Conservation (phyloP, 2,113 vertebrate species). For the Microcebus lehilahytsara region DNA sequence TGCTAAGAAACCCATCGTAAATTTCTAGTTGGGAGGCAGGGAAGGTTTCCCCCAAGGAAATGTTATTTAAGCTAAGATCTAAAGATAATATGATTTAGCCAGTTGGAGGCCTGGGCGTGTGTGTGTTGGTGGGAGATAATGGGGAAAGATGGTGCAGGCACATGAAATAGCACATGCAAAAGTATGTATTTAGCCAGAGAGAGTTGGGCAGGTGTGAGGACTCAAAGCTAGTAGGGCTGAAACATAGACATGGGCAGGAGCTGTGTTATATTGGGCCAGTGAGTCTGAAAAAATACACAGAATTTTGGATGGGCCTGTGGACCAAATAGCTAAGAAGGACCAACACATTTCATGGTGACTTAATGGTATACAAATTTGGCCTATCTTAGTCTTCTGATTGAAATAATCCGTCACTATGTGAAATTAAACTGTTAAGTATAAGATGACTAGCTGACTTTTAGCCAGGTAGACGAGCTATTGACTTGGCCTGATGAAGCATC, state of each 20-base stretch:
- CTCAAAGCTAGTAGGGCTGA: background rate
- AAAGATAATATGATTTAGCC: background rate
- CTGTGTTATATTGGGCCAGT: background rate
- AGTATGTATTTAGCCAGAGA: background rate
- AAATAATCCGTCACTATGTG: background rate
- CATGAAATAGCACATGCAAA: background rate
- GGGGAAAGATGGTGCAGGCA: background rate
- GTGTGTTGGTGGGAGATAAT: too few relatives aligned
- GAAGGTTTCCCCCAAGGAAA: background rate
- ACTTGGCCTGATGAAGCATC: background rate
- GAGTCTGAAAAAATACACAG: background rate
- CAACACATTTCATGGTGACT: background rate
- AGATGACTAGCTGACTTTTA: background rate
- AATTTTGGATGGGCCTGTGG: background rate
- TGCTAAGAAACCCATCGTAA: background rate
- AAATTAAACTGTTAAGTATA: background rate
- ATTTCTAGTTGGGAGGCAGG: background rate
- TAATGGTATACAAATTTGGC: background rate
- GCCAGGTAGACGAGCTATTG: background rate
- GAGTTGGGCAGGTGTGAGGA: background rate
- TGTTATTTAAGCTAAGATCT: background rate
- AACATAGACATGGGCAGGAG: background rate
- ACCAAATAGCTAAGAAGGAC: background rate
- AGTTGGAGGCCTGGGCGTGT: background rate
- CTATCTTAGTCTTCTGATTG: background rate